Percentiles rank a stretch among this genome's conserved stretches.
phyloP scores from a whole-genome alignment of 2,113 vertebrate genomes.

The Cranoglanis bouderius region DNA sequence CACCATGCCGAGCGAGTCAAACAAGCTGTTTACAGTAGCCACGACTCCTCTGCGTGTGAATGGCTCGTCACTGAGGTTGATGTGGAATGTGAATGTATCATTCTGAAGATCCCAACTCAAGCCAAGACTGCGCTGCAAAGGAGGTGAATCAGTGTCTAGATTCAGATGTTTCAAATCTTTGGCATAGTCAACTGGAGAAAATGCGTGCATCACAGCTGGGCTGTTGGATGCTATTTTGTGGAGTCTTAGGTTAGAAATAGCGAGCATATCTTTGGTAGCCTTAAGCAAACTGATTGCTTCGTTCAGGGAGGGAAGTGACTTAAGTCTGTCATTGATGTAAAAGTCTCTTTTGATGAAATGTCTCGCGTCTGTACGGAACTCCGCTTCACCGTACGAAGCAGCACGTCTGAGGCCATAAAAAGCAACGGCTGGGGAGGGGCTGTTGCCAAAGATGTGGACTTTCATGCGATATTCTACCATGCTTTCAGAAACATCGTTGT shows the following conservation, averaged over 20 bases:
- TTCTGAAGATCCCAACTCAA: not conserved
- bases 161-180: not conserved
- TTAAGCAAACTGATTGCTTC: too few species aligned
- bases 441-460: slow-evolving; percentile 15
- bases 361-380: not conserved
- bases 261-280: too few species aligned
- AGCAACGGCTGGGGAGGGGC: slow-evolving; percentile 27
- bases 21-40: not conserved
- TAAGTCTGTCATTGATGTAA: slow-evolving; percentile 35
- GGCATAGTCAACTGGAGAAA: not conserved
- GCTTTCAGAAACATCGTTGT: slow-evolving; percentile 34
- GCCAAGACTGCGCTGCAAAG: not conserved
- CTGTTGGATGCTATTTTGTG: not conserved
- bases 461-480: slow-evolving; percentile 48
- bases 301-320: not conserved
- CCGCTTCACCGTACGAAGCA: not conserved
- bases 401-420: not conserved
- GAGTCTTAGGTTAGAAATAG: not conserved
- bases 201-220: not conserved
- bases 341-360: not conserved
- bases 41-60: not conserved
- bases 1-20: not conserved
- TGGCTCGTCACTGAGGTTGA: not conserved
- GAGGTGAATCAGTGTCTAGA: not conserved
- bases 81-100: not conserved